Evolutionary conservation across 2,797 vertebrate species (phyloP), one percentile per base, ranked within the genome.

Genomic region (Premnoplex brunnescens): DNA sequence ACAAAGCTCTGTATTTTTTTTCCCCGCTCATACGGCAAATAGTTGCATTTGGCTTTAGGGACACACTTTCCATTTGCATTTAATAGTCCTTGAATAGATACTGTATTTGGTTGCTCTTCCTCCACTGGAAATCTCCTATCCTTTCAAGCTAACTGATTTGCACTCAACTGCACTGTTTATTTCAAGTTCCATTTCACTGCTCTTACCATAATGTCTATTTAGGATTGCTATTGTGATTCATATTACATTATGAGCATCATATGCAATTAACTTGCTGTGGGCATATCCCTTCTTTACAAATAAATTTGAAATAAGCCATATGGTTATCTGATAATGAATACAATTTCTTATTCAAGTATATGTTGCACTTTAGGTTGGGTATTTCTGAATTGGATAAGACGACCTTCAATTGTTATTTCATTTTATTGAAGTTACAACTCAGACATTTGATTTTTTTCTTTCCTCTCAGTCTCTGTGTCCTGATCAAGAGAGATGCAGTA

Each of bases 161-260:
- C 16, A 86, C 36, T 93, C 52, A 63, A 56, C 13, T 51, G 28
- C 2, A 1, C 39, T 85, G 44, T 62, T 94, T 94, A 80, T 92
- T 91, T 84, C 80, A n/a, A 66, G 69, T 96, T 96, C 43, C 71
- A 60, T 94, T 85, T 94, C 83, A 75, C 37, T 85, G 66, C 23
- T 85, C 8, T 91, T 76, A 52, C 28, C 24, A 84, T 37, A 92
- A 72, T 73, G 13, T 4, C 20, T 83, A 76, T 76, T 71, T 55
- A 75, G 12, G 72, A 26, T 26, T 78, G 24, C 43, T 93, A 58
- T n/a, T 95, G 24, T 18, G 43, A 86, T 80, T 85, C 81, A 83
- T 78, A 68, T 76, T 92, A 43, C 27, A 83, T 88, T 78, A 72
- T 37, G 22, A 88, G 13, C 37, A 49, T 77, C 24, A 20, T 68